Percentiles rank a stretch among this genome's conserved stretches.
Evolutionary conservation across 2,113 vertebrate genomes (phyloP).

Genomic region (Dasyprocta punctata): DNA sequence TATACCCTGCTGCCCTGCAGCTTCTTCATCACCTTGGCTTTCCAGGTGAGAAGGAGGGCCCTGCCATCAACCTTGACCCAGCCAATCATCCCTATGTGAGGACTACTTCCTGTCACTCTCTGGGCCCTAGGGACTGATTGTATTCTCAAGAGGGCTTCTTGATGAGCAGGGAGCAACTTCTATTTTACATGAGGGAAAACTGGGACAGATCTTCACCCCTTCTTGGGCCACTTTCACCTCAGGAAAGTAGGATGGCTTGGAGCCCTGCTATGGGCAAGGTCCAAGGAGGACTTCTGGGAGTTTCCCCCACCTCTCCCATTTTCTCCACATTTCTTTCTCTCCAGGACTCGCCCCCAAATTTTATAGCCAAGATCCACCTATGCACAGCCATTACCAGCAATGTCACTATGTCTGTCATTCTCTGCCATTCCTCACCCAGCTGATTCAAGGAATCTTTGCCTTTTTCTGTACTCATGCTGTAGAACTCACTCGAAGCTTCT

Average conservation of each 20-base stretch:
- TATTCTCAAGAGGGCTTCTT: background rate
- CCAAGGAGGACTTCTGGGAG: background rate
- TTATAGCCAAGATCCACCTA: background rate
- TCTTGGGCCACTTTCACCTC: background rate
- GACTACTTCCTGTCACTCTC: background rate
- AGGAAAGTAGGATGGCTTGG: background rate
- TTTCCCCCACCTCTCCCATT: background rate
- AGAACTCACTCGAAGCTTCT: conserved; percentile 84
- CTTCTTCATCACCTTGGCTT: conserved; percentile 83
- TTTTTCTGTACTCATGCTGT: conserved; percentile 86
- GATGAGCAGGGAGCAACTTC: background rate
- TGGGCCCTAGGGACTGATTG: background rate
- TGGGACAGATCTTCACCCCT: background rate
- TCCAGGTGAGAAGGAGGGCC: conserved; percentile 79
- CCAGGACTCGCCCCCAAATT: background rate
- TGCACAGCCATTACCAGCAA: background rate
- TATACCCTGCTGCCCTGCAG: conserved; percentile 79
- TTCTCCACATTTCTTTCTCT: background rate
- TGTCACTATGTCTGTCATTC: background rate
- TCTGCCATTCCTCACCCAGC: conserved; percentile 75
- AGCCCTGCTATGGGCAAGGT: background rate
- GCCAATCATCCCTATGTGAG: background rate
- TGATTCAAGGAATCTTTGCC: conserved; percentile 87
- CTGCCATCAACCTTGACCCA: background rate
- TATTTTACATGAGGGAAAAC: background rate